A percentile compares a stretch with the other conserved stretches of the same genome.
phyloP scores from a whole-genome alignment of 2,113 vertebrate genomes.

The Megaceryle torquata region DNA sequence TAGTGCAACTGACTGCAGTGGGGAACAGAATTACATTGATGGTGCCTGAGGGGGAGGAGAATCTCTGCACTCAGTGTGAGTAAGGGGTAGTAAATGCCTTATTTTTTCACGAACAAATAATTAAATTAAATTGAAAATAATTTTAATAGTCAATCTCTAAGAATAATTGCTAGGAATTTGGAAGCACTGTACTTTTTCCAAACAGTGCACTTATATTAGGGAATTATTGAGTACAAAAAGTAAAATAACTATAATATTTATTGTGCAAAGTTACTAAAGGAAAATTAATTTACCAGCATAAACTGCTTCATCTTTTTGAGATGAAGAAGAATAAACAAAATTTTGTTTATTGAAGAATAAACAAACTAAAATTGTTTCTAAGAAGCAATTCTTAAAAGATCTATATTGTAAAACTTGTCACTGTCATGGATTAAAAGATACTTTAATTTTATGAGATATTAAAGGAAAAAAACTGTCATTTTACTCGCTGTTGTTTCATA shows the following conservation, averaged over 20 bases:
- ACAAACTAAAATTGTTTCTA: background rate
- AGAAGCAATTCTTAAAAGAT: background rate
- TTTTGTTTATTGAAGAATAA: background rate
- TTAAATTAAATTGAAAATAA: background rate
- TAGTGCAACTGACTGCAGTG: background rate
- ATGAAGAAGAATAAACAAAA: background rate
- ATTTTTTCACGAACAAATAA: background rate
- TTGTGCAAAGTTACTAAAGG: background rate
- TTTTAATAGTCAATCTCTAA: background rate
- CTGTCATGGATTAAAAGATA: background rate
- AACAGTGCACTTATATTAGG: background rate
- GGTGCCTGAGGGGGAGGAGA: background rate
- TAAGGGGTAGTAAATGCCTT: background rate
- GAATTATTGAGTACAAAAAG: background rate
- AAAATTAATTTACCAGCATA: background rate
- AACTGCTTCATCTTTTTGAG: background rate
- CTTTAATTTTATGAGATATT: background rate
- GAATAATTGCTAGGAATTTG: background rate
- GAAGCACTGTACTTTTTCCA: background rate
- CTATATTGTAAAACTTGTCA: background rate
- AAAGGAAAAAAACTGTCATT: background rate
- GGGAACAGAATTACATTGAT: background rate
- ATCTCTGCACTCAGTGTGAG: background rate
- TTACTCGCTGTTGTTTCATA: constrained; percentile 52
- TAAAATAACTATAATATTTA: background rate